These are phyloP conservation scores for Conistra vaccinii DNA, from an alignment of 2,888 invertebrate genomes.

Conservation along the genomic window DNA sequence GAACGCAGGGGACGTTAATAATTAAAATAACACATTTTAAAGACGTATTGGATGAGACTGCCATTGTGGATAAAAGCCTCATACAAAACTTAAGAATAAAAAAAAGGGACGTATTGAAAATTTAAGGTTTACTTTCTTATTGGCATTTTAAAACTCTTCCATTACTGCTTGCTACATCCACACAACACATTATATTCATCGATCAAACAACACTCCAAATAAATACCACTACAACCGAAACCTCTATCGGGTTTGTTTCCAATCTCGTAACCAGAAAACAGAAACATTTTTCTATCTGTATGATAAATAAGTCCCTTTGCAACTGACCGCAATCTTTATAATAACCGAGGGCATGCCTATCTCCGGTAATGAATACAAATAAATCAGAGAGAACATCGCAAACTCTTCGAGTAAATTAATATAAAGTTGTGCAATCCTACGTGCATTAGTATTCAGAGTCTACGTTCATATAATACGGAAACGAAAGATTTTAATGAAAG, in stretches of 20 bases:
- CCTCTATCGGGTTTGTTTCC: constrained; percentile 37
- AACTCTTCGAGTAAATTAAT: constrained; percentile 89
- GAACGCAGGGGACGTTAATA: neutral
- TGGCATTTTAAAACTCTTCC: neutral
- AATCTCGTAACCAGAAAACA: constrained; percentile 54
- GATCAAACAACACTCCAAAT: neutral
- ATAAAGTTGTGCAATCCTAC: constrained; percentile 88
- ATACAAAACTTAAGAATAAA: no score
- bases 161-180: neutral
- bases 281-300: constrained; percentile 74
- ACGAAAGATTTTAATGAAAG: constrained; percentile 90
- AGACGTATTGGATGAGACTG: no score
- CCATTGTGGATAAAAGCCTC: no score
- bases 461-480: constrained; percentile 86
- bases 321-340: constrained; percentile 73
- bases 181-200: neutral
- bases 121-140: no score
- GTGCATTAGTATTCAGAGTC: constrained; percentile 87
- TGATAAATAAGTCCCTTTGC: constrained; percentile 73
- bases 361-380: constrained; percentile 84
- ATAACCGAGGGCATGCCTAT: constrained; percentile 67
- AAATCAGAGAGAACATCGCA: constrained; percentile 83
- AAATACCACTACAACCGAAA: constrained; percentile 8
- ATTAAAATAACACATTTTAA: neutral
- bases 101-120: no score